Evolutionary conservation across 2,113 vertebrate species (phyloP).

Genomic region (Albula goreensis): DNA sequence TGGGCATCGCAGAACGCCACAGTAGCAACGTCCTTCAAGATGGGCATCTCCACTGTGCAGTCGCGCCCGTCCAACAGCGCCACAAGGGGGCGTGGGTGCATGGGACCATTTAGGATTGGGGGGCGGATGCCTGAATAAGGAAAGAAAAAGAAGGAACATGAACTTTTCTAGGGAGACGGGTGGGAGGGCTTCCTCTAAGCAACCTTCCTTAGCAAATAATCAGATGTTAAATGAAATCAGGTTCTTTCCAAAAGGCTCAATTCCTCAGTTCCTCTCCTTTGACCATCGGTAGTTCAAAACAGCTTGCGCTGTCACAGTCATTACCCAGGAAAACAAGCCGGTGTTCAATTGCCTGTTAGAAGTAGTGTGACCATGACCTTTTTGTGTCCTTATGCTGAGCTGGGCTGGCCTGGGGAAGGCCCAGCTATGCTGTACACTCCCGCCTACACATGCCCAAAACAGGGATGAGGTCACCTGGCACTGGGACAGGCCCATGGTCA

Average conservation of each 20-base stretch:
- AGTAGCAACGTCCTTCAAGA: constrained; percentile 87
- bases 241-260: too few relatives aligned
- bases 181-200: too few relatives aligned
- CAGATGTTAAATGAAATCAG: too few relatives aligned
- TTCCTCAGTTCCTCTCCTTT: too few relatives aligned
- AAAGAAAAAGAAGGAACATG: not conserved
- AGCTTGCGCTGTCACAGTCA: too few relatives aligned
- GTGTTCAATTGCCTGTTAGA: not conserved
- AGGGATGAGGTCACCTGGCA: not conserved
- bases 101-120: constrained; percentile 85
- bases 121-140: constrained; percentile 80
- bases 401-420: not conserved
- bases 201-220: too few relatives aligned
- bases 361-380: too few relatives aligned
- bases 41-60: constrained; percentile 90
- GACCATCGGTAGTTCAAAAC: too few relatives aligned
- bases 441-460: not conserved
- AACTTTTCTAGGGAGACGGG: too few relatives aligned
- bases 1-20: constrained; percentile 90
- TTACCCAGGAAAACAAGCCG: not conserved
- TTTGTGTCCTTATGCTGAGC: not conserved
- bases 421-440: not conserved
- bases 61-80: constrained; percentile 86
- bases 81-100: constrained; percentile 86
- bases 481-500: not conserved